Base-by-base conservation (phyloP, 2,888 invertebrate genomes). In the Chironomus tentans region DNA sequence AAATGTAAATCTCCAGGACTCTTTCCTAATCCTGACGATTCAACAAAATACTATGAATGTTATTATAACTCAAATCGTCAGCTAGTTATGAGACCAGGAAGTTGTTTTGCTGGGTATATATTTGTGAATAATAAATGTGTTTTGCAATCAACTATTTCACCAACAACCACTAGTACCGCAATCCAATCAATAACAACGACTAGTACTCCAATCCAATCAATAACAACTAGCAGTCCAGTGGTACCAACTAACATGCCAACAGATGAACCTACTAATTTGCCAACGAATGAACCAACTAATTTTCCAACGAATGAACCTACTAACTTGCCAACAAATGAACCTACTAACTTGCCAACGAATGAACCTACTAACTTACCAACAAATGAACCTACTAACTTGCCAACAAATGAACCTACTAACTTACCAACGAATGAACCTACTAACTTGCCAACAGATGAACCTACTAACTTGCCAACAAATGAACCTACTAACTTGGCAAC, bases 11-110 rank as follows among this genome's bases (percentile, higher is more conserved):
- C 62, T 3, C 7, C 15, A 28, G 50, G 50, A 5, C 18, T 10
- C n/a, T 38, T 38, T 68, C 12, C 62, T 61, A 38, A 72, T 62
- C 15, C 10, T 21, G 15, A 38, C 5, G 62, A 61, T n/a, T 18
- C n/a, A 1, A 62, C 61, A 28, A 72, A 62, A 21, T 72, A 72
- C 61, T 72, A 38, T 50, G 62, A 72, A 46, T 72, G 72, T 15
- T n/a, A 22, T 71, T 56, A 18, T 13, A 21, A 12, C 4, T 22
- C 6, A 1, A 38, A 28, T 5, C 5, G 5, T 15, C 22, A 21
- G 28, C 62, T 22, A 7, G 28, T 12, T 13, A 15, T 28, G 24
- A 15, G 5, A 3, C 28, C 38, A 0, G 18, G 61, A 28, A 28
- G 0, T 28, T 72, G 72, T n/a, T 61, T 18, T 13, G 1, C n/a